phyloP scores from a whole-genome alignment of 2,113 vertebrate genomes.

The Peromyscus maniculatus region DNA sequence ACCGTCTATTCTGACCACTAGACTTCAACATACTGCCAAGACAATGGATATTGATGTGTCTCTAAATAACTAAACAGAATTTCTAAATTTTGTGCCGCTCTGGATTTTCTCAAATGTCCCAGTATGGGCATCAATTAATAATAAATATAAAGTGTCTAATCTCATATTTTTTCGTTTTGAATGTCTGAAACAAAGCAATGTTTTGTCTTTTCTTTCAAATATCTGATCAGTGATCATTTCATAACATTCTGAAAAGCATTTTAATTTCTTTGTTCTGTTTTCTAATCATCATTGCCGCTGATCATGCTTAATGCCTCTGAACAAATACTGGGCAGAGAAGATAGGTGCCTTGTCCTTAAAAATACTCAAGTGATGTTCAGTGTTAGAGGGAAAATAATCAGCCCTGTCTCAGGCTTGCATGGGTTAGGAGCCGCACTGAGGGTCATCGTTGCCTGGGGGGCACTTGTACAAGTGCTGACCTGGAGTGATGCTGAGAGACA shows the following conservation, averaged over 20 bases:
- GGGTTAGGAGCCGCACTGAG: constrained; percentile 54
- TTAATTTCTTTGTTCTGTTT: constrained; percentile 13
- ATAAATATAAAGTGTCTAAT: neutral
- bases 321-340: neutral
- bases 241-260: neutral
- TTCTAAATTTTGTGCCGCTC: neutral
- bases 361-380: constrained; percentile 21
- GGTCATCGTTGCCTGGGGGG: constrained; percentile 72
- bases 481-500: neutral
- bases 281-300: neutral
- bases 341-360: constrained; percentile 54
- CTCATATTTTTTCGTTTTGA: constrained; percentile 26
- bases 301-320: neutral
- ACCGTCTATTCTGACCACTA: neutral
- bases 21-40: constrained; percentile 29
- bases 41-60: neutral
- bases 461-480: constrained; percentile 54
- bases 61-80: neutral
- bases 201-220: constrained; percentile 54
- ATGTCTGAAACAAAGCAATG: neutral
- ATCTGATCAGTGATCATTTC: neutral
- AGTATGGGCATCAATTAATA: constrained; percentile 13
- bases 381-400: constrained; percentile 69
- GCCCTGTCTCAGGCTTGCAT: constrained; percentile 53
- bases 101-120: neutral